A percentile compares a stretch with the other conserved stretches of the same genome.
These are phyloP conservation scores for Scomber japonicus DNA, from an alignment of 2,113 vertebrate species.

Conservation along the genomic window DNA sequence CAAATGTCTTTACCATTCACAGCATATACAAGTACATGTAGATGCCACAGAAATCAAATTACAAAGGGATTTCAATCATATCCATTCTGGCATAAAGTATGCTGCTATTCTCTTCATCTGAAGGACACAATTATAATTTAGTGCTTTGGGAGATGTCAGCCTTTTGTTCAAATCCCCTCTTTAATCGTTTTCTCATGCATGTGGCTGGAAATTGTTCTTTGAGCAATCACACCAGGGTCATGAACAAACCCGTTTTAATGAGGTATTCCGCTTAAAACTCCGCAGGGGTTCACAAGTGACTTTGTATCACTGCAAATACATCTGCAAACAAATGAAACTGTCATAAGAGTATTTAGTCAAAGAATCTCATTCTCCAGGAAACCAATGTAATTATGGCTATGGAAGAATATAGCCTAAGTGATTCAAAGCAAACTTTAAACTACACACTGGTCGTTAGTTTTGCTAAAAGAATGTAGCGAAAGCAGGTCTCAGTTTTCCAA, in stretches of 20 bases:
- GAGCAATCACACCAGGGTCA: conserved; percentile 56
- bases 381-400: conserved; percentile 2
- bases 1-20: conserved; percentile 16
- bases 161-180: conserved; percentile 52
- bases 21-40: not conserved
- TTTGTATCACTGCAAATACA: conserved; percentile 25
- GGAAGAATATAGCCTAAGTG: conserved; percentile 2
- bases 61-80: conserved; percentile 28
- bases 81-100: not conserved
- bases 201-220: conserved; percentile 36
- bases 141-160: conserved; percentile 48
- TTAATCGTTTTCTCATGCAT: conserved; percentile 52
- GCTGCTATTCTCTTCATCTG: conserved; percentile 27
- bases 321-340: conserved; percentile 25
- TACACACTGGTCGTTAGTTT: conserved; percentile 1
- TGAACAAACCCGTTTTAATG: conserved; percentile 65
- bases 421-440: conserved; percentile 20
- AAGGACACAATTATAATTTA: conserved; percentile 51
- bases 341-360: conserved; percentile 5
- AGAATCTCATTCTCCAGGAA: conserved; percentile 22
- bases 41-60: conserved; percentile 17
- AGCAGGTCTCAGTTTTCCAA: no score
- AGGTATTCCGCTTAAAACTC: conserved; percentile 56
- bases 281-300: conserved; percentile 30
- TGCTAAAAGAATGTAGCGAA: conserved; percentile 1